Evolutionary conservation across 2,113 vertebrate genomes (phyloP).

Genomic region (Neolamprologus cancellatus): DNA sequence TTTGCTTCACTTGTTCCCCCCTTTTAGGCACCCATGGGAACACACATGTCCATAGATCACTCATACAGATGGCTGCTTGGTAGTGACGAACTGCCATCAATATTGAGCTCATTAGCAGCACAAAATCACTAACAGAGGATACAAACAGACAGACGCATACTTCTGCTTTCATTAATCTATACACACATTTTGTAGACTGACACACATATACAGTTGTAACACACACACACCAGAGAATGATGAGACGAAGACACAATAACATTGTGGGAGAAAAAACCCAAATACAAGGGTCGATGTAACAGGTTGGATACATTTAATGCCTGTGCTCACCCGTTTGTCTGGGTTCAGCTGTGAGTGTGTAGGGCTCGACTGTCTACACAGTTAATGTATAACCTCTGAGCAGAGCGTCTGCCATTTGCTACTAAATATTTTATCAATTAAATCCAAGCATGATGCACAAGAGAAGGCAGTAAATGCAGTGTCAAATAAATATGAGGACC

Average conservation of each 20-base stretch:
- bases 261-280: neutral
- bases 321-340: neutral
- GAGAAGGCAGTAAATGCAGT: neutral
- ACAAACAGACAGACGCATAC: neutral
- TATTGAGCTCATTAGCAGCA: constrained; percentile 14
- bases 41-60: constrained; percentile 1
- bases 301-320: neutral
- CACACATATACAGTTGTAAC: neutral
- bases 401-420: neutral
- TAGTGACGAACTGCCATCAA: neutral
- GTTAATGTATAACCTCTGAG: neutral
- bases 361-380: neutral
- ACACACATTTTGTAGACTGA: neutral
- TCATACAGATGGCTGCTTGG: neutral
- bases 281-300: neutral
- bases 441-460: neutral
- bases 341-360: neutral
- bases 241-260: neutral
- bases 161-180: neutral
- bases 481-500: neutral
- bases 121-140: neutral
- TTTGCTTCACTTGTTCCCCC: neutral
- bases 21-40: neutral
- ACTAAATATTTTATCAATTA: neutral
- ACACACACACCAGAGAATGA: neutral